phyloP scores from a whole-genome alignment of 2,888 invertebrate genomes.

The Venusia cambrica region DNA sequence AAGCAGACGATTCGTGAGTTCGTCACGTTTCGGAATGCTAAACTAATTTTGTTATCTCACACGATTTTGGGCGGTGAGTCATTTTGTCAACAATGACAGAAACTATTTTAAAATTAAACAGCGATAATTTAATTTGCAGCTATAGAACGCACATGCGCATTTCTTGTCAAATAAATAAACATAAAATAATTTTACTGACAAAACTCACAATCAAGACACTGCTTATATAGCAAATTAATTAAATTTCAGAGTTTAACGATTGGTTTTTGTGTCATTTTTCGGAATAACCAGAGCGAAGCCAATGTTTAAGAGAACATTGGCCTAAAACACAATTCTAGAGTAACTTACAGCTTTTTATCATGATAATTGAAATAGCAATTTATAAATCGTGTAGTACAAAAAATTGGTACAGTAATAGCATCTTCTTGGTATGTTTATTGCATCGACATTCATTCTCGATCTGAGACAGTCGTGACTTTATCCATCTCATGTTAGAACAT shows the following conservation, averaged over 20 bases:
- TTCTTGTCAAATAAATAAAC: no score
- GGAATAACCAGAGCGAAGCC: no score
- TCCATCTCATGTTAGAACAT: slow-evolving; percentile 34
- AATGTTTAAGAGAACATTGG: no score
- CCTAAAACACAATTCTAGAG: no score
- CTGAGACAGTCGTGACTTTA: slow-evolving; percentile 55
- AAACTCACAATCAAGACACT: no score
- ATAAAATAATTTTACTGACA: no score
- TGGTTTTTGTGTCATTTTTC: no score
- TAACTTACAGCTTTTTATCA: no score
- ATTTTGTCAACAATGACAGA: slow-evolving; percentile 17
- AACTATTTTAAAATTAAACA: slow-evolving; percentile 1
- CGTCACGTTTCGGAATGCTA: slow-evolving; percentile 39
- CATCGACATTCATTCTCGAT: slow-evolving; percentile 35
- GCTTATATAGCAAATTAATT: no score
- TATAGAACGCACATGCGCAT: no score
- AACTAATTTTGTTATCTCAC: slow-evolving; percentile 25
- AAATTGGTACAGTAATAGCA: background rate
- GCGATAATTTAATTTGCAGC: slow-evolving; percentile 3
- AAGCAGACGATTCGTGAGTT: slow-evolving; percentile 42
- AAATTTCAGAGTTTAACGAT: no score
- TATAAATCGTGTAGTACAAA: background rate
- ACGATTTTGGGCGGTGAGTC: slow-evolving; percentile 12
- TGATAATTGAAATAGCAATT: no score
- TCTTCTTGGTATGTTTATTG: slow-evolving; percentile 25